Conservation (phyloP, 2,113 vertebrate genomes). For the Leuciscus idus region DNA sequence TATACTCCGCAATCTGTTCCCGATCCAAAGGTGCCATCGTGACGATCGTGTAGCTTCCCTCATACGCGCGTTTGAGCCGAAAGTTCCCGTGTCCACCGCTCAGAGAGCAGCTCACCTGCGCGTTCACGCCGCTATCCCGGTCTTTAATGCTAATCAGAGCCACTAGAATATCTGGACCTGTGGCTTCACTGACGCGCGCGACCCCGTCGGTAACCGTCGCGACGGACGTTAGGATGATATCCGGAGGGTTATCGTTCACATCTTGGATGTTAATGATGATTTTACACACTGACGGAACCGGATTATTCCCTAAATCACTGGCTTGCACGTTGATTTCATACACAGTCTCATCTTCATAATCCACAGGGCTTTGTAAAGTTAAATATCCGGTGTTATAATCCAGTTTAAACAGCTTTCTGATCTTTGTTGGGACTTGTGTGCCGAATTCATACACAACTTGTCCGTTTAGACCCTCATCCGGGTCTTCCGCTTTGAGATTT, state of each 20-base stretch:
- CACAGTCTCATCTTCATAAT: slow-evolving; percentile 88
- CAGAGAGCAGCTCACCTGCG: slow-evolving; percentile 89
- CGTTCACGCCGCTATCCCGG: slow-evolving; percentile 87
- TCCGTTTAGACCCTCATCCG: slow-evolving; percentile 89
- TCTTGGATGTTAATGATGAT: slow-evolving; percentile 89
- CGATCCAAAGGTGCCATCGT: slow-evolving; percentile 84
- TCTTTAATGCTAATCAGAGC: slow-evolving; percentile 93
- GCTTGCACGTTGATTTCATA: slow-evolving; percentile 92
- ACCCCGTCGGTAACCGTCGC: slow-evolving; percentile 75
- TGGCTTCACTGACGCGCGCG: slow-evolving; percentile 80
- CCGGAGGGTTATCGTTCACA: slow-evolving; percentile 92
- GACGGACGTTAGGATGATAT: slow-evolving; percentile 90
- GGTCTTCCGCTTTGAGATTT: slow-evolving; percentile 84
- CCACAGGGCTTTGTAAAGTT: slow-evolving; percentile 82
- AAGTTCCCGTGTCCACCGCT: slow-evolving; percentile 91
- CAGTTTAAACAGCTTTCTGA: slow-evolving; percentile 87
- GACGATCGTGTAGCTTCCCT: slow-evolving; percentile 92
- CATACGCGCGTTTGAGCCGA: slow-evolving; percentile 87
- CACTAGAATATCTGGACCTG: slow-evolving; percentile 89
- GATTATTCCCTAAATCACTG: slow-evolving; percentile 86
- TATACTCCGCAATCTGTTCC: slow-evolving; percentile 88
- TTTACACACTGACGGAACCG: slow-evolving; percentile 86
- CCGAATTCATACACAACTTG: slow-evolving; percentile 89
- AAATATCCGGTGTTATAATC: slow-evolving; percentile 86
- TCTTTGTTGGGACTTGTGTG: slow-evolving; percentile 85